These are phyloP conservation scores for Gymnocheta viridis DNA, from an alignment of 2,888 invertebrate genomes.

Conservation along the genomic window DNA sequence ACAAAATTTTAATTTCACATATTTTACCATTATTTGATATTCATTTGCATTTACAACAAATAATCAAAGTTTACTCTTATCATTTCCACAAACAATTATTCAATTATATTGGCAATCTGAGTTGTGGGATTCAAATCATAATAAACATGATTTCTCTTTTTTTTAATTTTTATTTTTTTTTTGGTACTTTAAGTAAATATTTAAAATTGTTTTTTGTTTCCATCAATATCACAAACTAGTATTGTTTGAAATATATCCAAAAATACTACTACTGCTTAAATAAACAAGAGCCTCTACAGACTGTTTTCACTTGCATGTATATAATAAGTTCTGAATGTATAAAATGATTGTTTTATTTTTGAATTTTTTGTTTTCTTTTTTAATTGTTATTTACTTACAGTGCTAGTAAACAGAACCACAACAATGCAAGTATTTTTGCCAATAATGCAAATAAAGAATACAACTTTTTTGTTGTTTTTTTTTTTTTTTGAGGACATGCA, in stretches of 20 bases:
- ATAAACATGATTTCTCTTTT: conserved; percentile 39
- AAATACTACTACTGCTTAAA: neutral
- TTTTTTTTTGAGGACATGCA: conserved; percentile 54
- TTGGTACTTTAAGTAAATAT: conserved; percentile 39
- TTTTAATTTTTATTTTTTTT: neutral
- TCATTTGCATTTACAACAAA: conserved; percentile 40
- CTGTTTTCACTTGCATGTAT: neutral
- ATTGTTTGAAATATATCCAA: conserved; percentile 28
- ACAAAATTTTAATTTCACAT: neutral
- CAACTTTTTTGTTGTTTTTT: conserved; percentile 17
- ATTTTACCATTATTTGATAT: conserved; percentile 6
- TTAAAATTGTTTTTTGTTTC: conserved; percentile 27
- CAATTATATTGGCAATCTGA: conserved; percentile 46
- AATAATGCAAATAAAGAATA: conserved; percentile 41
- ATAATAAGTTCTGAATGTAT: conserved; percentile 12
- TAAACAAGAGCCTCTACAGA: conserved; percentile 24
- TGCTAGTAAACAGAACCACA: conserved; percentile 66
- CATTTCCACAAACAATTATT: conserved; percentile 57
- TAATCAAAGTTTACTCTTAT: conserved; percentile 31
- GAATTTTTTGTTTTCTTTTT: conserved; percentile 15
- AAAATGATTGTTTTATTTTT: conserved; percentile 37
- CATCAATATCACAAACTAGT: conserved; percentile 28
- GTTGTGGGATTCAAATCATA: conserved; percentile 24
- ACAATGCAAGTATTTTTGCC: conserved; percentile 59
- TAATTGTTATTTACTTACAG: conserved; percentile 59